A percentile compares a stretch with the other conserved stretches of the same genome.
phyloP scores from a whole-genome alignment of 2,113 vertebrate genomes.

The Chaetorhynchus papuensis region DNA sequence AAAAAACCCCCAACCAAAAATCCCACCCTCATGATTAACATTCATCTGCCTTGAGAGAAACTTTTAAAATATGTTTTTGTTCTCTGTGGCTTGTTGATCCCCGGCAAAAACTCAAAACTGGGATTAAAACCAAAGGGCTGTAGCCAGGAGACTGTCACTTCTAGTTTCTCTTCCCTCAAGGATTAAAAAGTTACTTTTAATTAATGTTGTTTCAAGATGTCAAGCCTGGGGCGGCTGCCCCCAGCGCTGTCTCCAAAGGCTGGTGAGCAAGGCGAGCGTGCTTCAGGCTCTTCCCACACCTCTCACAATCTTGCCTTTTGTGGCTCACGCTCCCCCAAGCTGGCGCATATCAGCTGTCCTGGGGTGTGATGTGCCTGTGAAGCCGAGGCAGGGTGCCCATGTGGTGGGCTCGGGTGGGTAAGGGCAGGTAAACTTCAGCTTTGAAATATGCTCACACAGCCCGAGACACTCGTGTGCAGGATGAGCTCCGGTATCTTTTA shows the following conservation, averaged over 20 bases:
- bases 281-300: background rate
- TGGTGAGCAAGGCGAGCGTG: background rate
- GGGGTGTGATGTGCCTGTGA: rapidly evolving
- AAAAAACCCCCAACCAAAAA: background rate
- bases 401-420: background rate
- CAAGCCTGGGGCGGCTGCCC: background rate
- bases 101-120: conserved; percentile 43
- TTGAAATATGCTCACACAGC: background rate
- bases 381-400: rapidly evolving
- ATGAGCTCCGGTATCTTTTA: background rate
- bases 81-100: conserved; percentile 13
- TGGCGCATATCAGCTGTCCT: rapidly evolving
- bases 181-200: conserved; percentile 39
- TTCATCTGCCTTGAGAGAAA: conserved; percentile 29
- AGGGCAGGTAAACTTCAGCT: background rate
- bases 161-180: conserved; percentile 24
- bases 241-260: background rate
- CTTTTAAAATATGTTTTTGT: conserved; percentile 44
- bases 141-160: conserved; percentile 41
- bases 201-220: conserved; percentile 35
- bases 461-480: rapidly evolving
- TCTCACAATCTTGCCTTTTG: background rate
- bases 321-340: background rate
- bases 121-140: conserved; percentile 9
- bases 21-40: conserved; percentile 11